Evolutionary conservation across 2,113 vertebrate genomes (phyloP).

Genomic region (Grantiella picta): DNA sequence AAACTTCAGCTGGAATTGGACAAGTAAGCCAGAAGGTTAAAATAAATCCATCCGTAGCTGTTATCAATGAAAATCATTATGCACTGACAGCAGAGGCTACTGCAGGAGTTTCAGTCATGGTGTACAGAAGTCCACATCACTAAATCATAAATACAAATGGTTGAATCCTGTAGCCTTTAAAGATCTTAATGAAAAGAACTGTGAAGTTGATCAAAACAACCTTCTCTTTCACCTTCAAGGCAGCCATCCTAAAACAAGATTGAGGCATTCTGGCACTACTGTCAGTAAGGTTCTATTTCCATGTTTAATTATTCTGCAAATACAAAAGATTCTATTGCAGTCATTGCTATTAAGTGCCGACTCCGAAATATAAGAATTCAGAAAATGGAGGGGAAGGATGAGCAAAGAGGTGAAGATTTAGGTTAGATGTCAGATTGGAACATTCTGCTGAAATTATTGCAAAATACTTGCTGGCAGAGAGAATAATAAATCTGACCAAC

Average conservation of each 20-base stretch:
- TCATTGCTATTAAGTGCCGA: background rate
- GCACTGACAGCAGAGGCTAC: background rate
- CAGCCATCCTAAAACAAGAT: background rate
- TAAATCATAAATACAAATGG: background rate
- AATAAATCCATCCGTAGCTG: background rate
- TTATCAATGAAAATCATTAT: background rate
- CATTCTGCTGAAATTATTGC: slow-evolving; percentile 63
- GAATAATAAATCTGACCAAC: slow-evolving; percentile 52
- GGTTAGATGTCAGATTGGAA: slow-evolving; percentile 52
- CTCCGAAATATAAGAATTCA: slow-evolving; percentile 24
- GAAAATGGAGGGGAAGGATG: slow-evolving; percentile 7
- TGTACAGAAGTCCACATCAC: background rate
- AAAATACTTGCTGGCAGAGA: slow-evolving; percentile 65
- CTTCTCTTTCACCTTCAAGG: background rate
- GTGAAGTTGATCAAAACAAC: background rate
- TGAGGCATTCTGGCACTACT: background rate
- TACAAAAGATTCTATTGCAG: background rate
- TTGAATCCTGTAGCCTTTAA: background rate
- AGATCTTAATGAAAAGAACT: background rate
- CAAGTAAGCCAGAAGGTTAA: background rate
- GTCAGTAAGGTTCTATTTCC: background rate
- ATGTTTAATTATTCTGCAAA: background rate
- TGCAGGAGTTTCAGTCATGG: background rate
- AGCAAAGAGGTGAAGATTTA: slow-evolving; percentile 57
- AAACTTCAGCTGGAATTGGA: background rate